Conservation (phyloP, 1,140 invertebrate genomes). For the Myzus persicae region DNA sequence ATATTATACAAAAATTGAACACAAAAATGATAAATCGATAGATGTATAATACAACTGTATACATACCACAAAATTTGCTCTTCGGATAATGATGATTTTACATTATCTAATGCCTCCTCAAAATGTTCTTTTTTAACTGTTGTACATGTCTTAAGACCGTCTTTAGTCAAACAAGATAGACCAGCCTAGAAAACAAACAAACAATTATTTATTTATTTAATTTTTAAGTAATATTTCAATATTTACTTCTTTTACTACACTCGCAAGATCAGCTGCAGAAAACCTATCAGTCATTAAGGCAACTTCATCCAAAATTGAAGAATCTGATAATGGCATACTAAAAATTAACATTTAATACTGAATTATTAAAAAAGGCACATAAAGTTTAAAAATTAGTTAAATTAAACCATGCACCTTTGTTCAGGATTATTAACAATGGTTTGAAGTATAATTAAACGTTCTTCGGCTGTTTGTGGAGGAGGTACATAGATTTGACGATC, state of each 20-base stretch:
- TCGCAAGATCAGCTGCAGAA: conserved; percentile 81
- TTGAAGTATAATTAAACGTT: conserved; percentile 71
- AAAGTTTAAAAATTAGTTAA: not conserved
- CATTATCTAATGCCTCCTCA: conserved; percentile 66
- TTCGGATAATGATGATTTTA: conserved; percentile 68
- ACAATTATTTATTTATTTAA: not conserved
- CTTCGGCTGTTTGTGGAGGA: conserved; percentile 71
- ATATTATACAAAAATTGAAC: not conserved
- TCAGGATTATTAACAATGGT: conserved; percentile 65
- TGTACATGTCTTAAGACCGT: conserved; percentile 66
- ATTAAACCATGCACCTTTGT: not conserved
- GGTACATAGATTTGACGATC: conserved; percentile 80
- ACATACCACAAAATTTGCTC: conserved; percentile 65
- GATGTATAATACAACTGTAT: conserved; percentile 41
- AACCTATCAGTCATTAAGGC: conserved; percentile 72
- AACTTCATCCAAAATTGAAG: conserved; percentile 70
- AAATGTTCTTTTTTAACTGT: conserved; percentile 69
- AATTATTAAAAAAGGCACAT: not conserved
- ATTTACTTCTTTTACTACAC: conserved; percentile 74
- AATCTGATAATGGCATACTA: conserved; percentile 70
- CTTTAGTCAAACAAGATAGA: conserved; percentile 71
- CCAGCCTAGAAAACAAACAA: conserved; percentile 67
- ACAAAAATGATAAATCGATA: not conserved
- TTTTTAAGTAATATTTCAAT: conserved; percentile 53
- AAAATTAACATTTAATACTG: conserved; percentile 32